These are phyloP conservation scores for Trogon surrucura DNA, from an alignment of 2,113 vertebrate genomes.

Conservation along the genomic window DNA sequence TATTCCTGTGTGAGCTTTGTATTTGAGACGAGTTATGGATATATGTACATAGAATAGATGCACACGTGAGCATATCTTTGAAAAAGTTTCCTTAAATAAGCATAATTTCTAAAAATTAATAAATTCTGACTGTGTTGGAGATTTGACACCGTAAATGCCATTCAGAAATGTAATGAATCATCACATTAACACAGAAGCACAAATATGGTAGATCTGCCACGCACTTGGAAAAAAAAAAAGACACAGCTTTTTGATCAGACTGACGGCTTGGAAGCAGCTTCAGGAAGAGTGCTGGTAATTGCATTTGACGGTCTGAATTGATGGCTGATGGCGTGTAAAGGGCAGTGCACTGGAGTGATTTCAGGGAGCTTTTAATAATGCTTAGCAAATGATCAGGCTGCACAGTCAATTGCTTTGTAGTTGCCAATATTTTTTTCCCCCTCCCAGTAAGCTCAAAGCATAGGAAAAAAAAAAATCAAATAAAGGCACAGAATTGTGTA, in stretches of 20 bases:
- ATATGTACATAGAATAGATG: neutral
- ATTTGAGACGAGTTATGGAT: neutral
- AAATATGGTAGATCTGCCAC: neutral
- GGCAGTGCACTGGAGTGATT: constrained; percentile 37
- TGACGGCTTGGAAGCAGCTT: constrained; percentile 60
- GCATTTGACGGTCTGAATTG: constrained; percentile 56
- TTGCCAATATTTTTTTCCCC: neutral
- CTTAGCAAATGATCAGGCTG: constrained; percentile 57
- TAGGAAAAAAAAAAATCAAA: neutral
- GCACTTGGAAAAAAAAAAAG: neutral
- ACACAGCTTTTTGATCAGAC: constrained; percentile 56
- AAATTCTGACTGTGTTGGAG: neutral
- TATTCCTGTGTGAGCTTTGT: neutral
- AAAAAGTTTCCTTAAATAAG: neutral
- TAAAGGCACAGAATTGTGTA: neutral
- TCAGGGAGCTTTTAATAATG: constrained; percentile 70
- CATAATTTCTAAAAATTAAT: neutral
- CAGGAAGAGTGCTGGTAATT: constrained; percentile 54
- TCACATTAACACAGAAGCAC: neutral
- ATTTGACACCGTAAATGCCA: neutral
- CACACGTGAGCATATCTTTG: neutral
- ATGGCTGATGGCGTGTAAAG: constrained; percentile 68
- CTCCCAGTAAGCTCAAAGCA: neutral
- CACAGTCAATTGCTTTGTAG: neutral
- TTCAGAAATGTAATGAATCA: neutral